Conservation (phyloP, 2,113 vertebrate genomes). For the Hassar affinis region DNA sequence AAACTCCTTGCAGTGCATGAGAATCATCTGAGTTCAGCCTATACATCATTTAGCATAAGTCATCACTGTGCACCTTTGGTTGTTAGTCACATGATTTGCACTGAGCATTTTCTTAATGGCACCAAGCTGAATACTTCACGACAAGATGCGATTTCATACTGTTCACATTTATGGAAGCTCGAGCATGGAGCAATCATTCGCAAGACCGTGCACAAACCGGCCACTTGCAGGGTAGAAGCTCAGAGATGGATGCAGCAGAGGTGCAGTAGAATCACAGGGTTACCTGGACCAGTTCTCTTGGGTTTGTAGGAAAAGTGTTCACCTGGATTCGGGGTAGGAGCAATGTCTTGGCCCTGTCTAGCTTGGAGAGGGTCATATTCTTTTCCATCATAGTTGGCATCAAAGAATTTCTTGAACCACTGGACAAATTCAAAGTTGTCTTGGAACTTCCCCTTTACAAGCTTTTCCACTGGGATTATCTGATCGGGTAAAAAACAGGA, state of each 20-base stretch:
- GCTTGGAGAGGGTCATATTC: constrained; percentile 93
- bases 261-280: constrained; percentile 61
- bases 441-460: constrained; percentile 98
- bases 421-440: constrained; percentile 99
- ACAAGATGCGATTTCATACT: constrained; percentile 27
- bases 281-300: constrained; percentile 95
- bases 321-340: constrained; percentile 92
- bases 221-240: constrained; percentile 70
- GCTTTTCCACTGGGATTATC: constrained; percentile 95
- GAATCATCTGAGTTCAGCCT: not conserved
- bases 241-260: constrained; percentile 66
- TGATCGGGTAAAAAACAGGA: constrained; percentile 59
- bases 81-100: constrained; percentile 11
- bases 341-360: constrained; percentile 92
- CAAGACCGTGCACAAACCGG: constrained; percentile 64
- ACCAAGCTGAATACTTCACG: constrained; percentile 33
- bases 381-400: constrained; percentile 98
- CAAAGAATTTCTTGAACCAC: constrained; percentile 99
- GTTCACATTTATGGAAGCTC: constrained; percentile 38
- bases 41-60: not conserved
- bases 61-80: not conserved
- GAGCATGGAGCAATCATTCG: constrained; percentile 55
- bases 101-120: constrained; percentile 13
- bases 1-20: constrained; percentile 12
- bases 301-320: constrained; percentile 96